Evolutionary conservation across 2,797 vertebrate genomes (phyloP).

Genomic region (Vipera latastei): DNA sequence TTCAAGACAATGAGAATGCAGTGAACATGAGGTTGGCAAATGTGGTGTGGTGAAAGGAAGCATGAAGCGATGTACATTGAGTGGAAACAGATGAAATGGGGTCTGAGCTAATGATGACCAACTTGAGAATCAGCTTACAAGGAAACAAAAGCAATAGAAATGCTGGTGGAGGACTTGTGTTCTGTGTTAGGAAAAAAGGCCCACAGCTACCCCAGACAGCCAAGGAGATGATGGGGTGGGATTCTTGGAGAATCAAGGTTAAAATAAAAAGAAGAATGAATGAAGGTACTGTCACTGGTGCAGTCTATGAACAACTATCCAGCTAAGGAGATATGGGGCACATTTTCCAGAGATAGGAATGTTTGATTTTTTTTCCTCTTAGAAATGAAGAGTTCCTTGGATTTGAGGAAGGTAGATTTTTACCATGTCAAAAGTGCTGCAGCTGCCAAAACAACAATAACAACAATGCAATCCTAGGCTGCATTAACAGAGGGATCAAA

Average conservation of each 20-base stretch:
- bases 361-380: not conserved
- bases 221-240: not conserved
- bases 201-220: not conserved
- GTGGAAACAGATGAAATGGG: not conserved
- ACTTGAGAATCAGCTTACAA: not conserved
- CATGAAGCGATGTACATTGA: not conserved
- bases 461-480: not conserved
- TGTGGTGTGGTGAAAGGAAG: not conserved
- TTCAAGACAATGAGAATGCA: not conserved
- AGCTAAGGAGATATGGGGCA: not conserved
- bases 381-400: not conserved
- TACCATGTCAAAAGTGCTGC: not conserved
- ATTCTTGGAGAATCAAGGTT: not conserved
- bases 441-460: not conserved
- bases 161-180: not conserved
- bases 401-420: not conserved
- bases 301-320: not conserved
- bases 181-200: not conserved
- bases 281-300: not conserved
- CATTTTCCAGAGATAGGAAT: not conserved
- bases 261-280: not conserved
- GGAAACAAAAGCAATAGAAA: not conserved
- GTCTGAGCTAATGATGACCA: not conserved
- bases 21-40: not conserved
- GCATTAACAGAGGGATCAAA: not conserved